A percentile compares a stretch with the other conserved stretches of the same genome.
phyloP scores from a whole-genome alignment of 1,140 invertebrate species.

The Trypoxylus dichotomus region DNA sequence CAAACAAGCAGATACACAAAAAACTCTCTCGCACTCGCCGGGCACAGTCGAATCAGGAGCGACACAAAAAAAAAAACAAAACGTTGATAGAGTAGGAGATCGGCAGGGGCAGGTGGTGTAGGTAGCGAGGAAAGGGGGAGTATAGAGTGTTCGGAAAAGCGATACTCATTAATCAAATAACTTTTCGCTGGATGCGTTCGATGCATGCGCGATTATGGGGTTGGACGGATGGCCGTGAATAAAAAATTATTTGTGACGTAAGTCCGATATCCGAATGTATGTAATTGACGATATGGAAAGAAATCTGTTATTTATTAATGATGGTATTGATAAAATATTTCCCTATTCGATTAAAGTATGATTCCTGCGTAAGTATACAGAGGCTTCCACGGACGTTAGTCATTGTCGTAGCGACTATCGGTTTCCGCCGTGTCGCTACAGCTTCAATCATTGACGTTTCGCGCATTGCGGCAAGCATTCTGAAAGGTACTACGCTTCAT shows the following conservation, averaged over 20 bases:
- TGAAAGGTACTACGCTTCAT: too few species aligned
- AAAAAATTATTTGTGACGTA: neutral
- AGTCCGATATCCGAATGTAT: neutral
- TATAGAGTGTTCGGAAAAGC: neutral
- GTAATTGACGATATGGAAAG: neutral
- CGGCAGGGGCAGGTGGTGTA: too few species aligned
- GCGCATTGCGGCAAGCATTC: too few species aligned
- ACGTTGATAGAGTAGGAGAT: neutral
- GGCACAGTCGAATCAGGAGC: neutral
- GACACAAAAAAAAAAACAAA: neutral
- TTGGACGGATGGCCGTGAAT: neutral
- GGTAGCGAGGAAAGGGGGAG: too few species aligned
- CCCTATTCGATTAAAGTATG: too few species aligned
- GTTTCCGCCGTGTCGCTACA: too few species aligned
- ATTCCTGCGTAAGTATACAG: too few species aligned
- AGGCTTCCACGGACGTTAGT: too few species aligned
- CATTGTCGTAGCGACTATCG: too few species aligned
- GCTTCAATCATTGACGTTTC: too few species aligned
- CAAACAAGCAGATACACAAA: neutral
- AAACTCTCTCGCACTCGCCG: neutral
- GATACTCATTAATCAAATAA: constrained; percentile 1
- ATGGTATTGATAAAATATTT: too few species aligned
- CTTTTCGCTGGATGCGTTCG: neutral
- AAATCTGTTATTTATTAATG: neutral
- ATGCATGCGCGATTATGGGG: neutral